Percentiles rank a stretch among this genome's conserved stretches.
Conservation (phyloP, 2,797 vertebrate genomes). For the Gila robusta region DNA sequence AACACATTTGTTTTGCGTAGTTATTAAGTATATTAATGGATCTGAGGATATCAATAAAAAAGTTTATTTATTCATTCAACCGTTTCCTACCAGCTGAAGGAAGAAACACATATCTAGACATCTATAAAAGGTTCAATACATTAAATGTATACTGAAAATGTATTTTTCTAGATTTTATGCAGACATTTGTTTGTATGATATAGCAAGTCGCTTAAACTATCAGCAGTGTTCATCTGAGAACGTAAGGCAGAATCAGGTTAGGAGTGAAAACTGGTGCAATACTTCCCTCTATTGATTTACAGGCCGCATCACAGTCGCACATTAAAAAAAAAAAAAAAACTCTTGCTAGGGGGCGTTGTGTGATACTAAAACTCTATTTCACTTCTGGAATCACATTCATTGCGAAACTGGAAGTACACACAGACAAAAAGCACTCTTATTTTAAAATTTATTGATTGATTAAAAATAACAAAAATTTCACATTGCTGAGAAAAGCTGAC, state of each 20-base stretch:
- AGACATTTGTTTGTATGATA: neutral
- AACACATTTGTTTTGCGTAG: neutral
- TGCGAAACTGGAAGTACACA: neutral
- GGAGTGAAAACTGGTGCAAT: neutral
- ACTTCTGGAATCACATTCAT: neutral
- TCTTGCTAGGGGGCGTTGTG: neutral
- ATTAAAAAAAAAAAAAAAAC: neutral
- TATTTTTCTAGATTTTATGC: neutral
- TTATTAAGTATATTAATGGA: neutral
- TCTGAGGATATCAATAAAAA: neutral
- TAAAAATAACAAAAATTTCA: conserved; percentile 20
- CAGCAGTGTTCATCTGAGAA: neutral
- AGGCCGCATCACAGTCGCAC: neutral
- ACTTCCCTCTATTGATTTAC: conserved; percentile 38
- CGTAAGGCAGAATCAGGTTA: neutral
- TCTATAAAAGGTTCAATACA: neutral
- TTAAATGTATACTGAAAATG: neutral
- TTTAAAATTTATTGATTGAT: conserved; percentile 18
- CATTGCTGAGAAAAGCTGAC: conserved; percentile 8
- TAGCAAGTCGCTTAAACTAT: neutral
- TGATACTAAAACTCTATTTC: neutral
- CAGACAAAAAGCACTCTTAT: neutral
- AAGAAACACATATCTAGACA: neutral
- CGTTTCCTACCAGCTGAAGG: neutral
- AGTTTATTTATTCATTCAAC: neutral